Evolutionary conservation across 2,888 invertebrate species (phyloP), one percentile per base, ranked within the genome.

Genomic region (Mythimna impura): DNA sequence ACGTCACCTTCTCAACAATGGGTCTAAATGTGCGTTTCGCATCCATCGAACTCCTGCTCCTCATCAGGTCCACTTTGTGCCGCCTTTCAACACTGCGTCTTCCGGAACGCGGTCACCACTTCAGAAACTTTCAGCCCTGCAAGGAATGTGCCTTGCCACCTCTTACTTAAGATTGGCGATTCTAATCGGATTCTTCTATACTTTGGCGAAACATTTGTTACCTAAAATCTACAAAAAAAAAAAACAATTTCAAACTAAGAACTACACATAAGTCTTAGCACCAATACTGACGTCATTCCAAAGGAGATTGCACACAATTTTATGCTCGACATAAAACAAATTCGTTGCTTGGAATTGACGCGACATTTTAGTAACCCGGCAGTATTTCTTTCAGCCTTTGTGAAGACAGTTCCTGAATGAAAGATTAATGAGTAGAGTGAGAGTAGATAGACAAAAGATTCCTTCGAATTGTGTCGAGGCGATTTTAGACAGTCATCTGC

Each of bases 361-460:
- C 62, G 57, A 75, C 75, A 76, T 86, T 83, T 87, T 88, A 85
- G 81, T 76, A 43, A 64, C 66, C 76, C 57, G 8, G 12, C 66
- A 76, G 79, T 80, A 85, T 87, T 88, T 87, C 79, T 84, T 80
- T 84, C 76, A 77, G 79, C 57, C 57, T 67, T 79, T 79, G 78
- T 81, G 74, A 71, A 82, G 81, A 82, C 82, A 80, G 77, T 81
- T 80, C 78, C 70, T 73, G 86, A 87, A 90, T 90, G 89, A 89
- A 91, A 91, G 87, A 91, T 91, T 90, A 90, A 91, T 91, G 91
- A 89, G 87, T 25, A 65, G 66, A 75, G 55, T 73, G 73, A 81
- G 67, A 75, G 78, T 65, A 67, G 54, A 50, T 64, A 74, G 75
- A 83, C 83, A 83, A 81, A 80, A 80, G 75, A 66, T 66, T 57